A percentile compares a stretch with the other conserved stretches of the same genome.
Evolutionary conservation across 2,888 invertebrate genomes (phyloP).

Genomic region (Synanthedon formicaeformis): DNA sequence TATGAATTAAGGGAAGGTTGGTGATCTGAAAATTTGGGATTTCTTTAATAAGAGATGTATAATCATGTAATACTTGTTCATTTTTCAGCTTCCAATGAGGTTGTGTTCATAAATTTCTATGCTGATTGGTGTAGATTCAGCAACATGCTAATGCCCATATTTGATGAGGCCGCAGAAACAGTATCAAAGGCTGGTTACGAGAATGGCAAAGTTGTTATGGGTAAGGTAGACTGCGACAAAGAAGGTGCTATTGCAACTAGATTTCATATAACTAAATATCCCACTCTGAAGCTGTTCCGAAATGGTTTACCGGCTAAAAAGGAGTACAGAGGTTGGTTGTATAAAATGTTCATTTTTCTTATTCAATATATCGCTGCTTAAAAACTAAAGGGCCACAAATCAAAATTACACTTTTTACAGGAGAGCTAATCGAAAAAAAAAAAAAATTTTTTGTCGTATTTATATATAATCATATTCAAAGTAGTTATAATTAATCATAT

Average conservation of each 20-base stretch:
- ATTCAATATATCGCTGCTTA: too few species aligned
- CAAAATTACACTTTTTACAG: too few species aligned
- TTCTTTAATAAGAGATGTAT: background rate
- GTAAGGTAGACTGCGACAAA: constrained; percentile 96
- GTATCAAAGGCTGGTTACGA: constrained; percentile 83
- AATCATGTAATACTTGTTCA: constrained; percentile 9
- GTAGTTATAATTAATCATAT: too few species aligned
- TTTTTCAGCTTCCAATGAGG: constrained; percentile 90
- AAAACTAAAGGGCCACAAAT: too few species aligned
- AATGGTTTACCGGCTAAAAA: constrained; percentile 91
- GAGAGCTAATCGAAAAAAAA: too few species aligned
- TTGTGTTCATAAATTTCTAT: constrained; percentile 99
- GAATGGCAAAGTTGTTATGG: constrained; percentile 89
- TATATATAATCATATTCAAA: too few species aligned
- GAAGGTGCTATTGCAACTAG: constrained; percentile 88
- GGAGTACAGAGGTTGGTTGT: constrained; percentile 81
- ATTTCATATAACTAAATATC: constrained; percentile 98
- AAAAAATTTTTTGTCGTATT: too few species aligned
- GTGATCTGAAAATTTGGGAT: too few species aligned
- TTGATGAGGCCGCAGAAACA: constrained; percentile 94
- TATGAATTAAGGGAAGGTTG: too few species aligned
- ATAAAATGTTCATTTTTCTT: too few species aligned
- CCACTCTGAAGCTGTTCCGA: constrained; percentile 94
- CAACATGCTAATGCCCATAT: constrained; percentile 95
- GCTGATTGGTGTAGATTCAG: constrained; percentile 99